Evolutionary conservation across 2,113 vertebrate species (phyloP), one percentile per base, ranked within the genome.

Genomic region (Ceyx margarethae): DNA sequence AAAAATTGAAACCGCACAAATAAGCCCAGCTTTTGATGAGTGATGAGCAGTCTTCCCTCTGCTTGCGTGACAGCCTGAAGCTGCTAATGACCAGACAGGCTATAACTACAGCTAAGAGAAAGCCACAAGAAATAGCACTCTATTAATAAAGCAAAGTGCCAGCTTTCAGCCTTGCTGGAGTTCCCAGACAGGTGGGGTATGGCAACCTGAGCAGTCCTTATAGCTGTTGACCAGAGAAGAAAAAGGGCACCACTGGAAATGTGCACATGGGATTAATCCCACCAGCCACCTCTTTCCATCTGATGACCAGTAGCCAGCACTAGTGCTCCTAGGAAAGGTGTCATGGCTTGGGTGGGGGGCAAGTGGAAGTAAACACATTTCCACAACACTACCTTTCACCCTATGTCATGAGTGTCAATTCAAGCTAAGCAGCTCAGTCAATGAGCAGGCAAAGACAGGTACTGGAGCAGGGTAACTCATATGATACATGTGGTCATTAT

Each of bases 1-100:
- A 37, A 61, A 91, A 95, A 23, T 33, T 61, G 91, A 91, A 94
- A 95, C 46, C 20, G 79, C 2, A 3, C 42, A 94, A 86, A 89
- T 80, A 85, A 87, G 57, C 37, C n/a, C 28, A 78, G 60, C 25
- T 67, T 93, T 82, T 85, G 77, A 62, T 75, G 74, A 85, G 74
- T 57, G 68, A 61, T 85, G 76, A 89, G 66, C n/a, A 48, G 72
- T 74, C 67, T 88, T 85, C n/a, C 51, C 33, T 64, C 56, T 43
- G 33, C 60, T 65, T 81, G 33, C 72, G 64, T 91, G 71, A 85
- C 60, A 86, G 64, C 31, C 57, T 58, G 56, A 68, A 81, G 75
- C 54, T 86, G 67, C 87, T 81, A 53, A 60, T 85, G 54, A 75
- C 71, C 69, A 65, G 25, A 58, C 22, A 75, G 50, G 50, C 64